phyloP scores from a whole-genome alignment of 1,140 invertebrate genomes.

The Grapholita molesta region DNA sequence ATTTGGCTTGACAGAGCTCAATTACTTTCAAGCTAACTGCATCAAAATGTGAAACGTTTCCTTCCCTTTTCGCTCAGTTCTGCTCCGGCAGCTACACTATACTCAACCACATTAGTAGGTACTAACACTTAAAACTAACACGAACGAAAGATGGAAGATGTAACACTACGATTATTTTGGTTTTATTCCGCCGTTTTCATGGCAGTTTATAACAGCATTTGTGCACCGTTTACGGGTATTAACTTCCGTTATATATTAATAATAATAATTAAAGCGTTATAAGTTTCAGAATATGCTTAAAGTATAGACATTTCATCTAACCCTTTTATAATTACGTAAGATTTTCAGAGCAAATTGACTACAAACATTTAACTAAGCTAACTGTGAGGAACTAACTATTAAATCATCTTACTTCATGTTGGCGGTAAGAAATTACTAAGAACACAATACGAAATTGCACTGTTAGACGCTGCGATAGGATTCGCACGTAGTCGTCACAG shows the following conservation, averaged over 20 bases:
- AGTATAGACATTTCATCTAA: not conserved
- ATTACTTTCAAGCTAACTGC: not conserved
- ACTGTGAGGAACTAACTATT: conserved; percentile 33
- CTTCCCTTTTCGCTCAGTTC: not conserved
- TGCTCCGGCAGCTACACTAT: not conserved
- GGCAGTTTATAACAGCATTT: conserved; percentile 23
- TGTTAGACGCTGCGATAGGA: not conserved
- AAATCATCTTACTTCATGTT: conserved; percentile 33
- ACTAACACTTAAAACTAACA: conserved; percentile 25
- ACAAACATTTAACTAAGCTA: conserved; percentile 26
- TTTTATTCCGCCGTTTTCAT: conserved; percentile 19
- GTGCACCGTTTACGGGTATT: conserved; percentile 26
- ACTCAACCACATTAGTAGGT: not conserved
- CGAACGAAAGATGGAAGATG: conserved; percentile 43
- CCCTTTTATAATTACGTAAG: not conserved
- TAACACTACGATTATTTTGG: conserved; percentile 32
- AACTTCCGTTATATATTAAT: not conserved
- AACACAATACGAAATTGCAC: conserved; percentile 30
- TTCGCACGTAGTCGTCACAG: conserved; percentile 18
- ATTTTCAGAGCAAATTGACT: conserved; percentile 7
- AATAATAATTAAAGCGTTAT: conserved; percentile 13
- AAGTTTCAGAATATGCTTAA: not conserved
- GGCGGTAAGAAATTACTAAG: conserved; percentile 32
- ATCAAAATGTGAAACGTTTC: not conserved
- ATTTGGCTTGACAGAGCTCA: not conserved